Conservation (phyloP, 2,888 invertebrate genomes). For the Idaea aversata region DNA sequence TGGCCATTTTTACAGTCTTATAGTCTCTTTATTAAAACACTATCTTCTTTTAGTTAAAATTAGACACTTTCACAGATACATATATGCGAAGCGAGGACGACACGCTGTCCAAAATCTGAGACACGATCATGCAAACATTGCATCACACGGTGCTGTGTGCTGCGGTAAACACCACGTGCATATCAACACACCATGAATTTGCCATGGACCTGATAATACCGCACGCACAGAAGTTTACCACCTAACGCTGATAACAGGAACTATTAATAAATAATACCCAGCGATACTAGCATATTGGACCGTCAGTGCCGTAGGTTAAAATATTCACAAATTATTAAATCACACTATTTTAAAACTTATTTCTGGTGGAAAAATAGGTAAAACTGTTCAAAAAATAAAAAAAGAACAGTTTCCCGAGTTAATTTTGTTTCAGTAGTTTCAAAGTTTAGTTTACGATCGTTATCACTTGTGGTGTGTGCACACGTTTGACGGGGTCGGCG, state of each 20-base stretch:
- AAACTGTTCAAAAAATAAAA: constrained; percentile 3
- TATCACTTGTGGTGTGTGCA: constrained; percentile 42
- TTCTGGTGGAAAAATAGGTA: constrained; percentile 16
- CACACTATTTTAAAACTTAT: constrained; percentile 27
- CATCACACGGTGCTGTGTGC: constrained; percentile 59
- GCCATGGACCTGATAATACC: constrained; percentile 50
- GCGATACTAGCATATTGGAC: constrained; percentile 34
- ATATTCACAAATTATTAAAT: constrained; percentile 39
- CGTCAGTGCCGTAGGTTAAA: constrained; percentile 54
- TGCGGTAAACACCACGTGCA: constrained; percentile 58
- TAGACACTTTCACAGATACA: constrained; percentile 39
- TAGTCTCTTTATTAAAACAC: constrained; percentile 9
- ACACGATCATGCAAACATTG: constrained; percentile 64
- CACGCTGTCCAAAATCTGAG: constrained; percentile 47
- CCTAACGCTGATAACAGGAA: constrained; percentile 54
- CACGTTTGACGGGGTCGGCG: constrained; percentile 53
- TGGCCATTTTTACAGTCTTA: constrained; percentile 56
- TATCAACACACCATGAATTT: constrained; percentile 49
- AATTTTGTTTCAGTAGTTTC: constrained; percentile 16
- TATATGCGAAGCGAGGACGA: constrained; percentile 22
- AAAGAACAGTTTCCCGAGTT: constrained; percentile 7
- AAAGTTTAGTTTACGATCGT: constrained; percentile 44
- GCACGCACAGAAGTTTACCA: constrained; percentile 35
- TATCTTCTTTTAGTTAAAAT: constrained; percentile 19
- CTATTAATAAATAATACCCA: constrained; percentile 37